Evolutionary conservation across 2,888 invertebrate genomes (phyloP).

Genomic region (Taenaris catops): DNA sequence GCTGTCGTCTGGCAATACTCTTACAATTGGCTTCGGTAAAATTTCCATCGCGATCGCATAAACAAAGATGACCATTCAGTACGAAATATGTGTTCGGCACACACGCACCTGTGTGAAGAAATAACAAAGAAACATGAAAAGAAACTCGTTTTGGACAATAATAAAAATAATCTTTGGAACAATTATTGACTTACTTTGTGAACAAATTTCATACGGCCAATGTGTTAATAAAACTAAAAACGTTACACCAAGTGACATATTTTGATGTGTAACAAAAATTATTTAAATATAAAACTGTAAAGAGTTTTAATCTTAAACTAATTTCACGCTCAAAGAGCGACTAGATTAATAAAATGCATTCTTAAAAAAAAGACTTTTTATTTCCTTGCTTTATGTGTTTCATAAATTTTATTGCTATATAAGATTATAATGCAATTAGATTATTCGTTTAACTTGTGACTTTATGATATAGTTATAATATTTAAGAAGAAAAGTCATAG

Average conservation of each 20-base stretch:
- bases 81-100: constrained; percentile 53
- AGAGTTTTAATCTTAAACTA: constrained; percentile 27
- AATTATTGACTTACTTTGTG: constrained; percentile 42
- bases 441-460: no score
- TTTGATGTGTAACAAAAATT: constrained; percentile 30
- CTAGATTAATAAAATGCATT: constrained; percentile 32
- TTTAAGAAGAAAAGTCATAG: no score
- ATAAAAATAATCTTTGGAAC: background rate
- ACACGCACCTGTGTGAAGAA: constrained; percentile 42
- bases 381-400: constrained; percentile 16
- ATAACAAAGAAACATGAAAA: constrained; percentile 6
- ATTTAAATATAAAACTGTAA: constrained; percentile 23
- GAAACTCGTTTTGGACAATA: background rate
- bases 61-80: constrained; percentile 47
- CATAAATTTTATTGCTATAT: background rate
- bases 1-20: constrained; percentile 32
- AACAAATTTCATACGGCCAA: constrained; percentile 30
- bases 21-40: constrained; percentile 49
- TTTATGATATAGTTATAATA: no score
- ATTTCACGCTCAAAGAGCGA: constrained; percentile 35
- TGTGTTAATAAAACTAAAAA: constrained; percentile 40
- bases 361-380: constrained; percentile 32
- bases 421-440: no score
- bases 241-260: constrained; percentile 44
- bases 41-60: constrained; percentile 46